Conservation (phyloP, 2,113 vertebrate genomes). For the Cyanistes caeruleus region DNA sequence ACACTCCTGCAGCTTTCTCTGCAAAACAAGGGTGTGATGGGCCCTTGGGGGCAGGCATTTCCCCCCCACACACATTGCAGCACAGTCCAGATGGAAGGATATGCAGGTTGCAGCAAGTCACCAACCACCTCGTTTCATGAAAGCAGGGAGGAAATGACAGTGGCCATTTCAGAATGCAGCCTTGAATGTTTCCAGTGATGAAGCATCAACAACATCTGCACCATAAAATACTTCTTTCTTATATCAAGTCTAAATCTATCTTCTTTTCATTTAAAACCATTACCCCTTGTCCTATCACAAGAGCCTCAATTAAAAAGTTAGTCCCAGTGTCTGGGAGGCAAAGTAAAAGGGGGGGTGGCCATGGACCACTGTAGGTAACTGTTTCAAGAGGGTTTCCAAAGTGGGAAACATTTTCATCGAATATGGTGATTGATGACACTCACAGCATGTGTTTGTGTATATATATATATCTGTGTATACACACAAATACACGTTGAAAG, state of each 20-base stretch:
- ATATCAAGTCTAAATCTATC: neutral
- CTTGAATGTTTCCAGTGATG: accelerated
- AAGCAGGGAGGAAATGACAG: neutral
- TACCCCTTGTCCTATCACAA: neutral
- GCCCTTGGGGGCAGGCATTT: neutral
- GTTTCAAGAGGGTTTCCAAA: neutral
- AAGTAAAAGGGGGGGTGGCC: neutral
- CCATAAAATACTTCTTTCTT: neutral
- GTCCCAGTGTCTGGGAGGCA: neutral
- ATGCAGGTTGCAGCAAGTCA: neutral
- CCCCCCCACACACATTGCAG: accelerated
- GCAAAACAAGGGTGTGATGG: accelerated
- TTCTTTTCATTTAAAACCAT: neutral
- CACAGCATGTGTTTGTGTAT: neutral
- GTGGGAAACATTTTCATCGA: neutral
- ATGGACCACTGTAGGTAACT: neutral
- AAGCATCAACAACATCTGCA: neutral
- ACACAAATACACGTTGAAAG: neutral
- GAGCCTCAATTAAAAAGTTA: neutral
- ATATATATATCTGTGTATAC: neutral
- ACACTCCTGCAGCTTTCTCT: neutral
- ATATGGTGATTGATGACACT: neutral
- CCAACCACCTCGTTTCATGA: neutral
- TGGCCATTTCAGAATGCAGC: neutral
- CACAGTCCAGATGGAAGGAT: neutral